Conservation (phyloP, 2,797 vertebrate species). For the Ispidina picta region DNA sequence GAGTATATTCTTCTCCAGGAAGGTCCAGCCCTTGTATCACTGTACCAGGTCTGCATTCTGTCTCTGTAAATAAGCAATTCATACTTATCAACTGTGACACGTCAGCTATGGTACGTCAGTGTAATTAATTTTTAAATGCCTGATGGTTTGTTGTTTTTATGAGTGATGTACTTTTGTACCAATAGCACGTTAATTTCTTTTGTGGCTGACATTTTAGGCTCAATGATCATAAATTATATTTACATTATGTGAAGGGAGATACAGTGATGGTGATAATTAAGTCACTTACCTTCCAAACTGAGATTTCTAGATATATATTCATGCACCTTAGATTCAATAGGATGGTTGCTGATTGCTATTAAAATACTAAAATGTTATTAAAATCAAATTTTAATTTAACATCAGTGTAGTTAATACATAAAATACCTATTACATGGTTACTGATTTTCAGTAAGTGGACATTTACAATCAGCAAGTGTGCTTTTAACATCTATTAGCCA, state of each 20-base stretch:
- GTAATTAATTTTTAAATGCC: slow-evolving; percentile 50
- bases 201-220: slow-evolving; percentile 37
- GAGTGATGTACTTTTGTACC: slow-evolving; percentile 39
- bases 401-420: slow-evolving; percentile 40
- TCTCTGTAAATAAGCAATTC: slow-evolving; percentile 33
- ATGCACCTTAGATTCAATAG: background rate
- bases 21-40: background rate
- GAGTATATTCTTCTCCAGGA: background rate
- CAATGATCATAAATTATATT: slow-evolving; percentile 50
- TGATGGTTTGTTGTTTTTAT: slow-evolving; percentile 57
- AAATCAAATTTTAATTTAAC: slow-evolving; percentile 47
- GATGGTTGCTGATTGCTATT: background rate
- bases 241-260: slow-evolving; percentile 10
- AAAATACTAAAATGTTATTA: slow-evolving; percentile 24
- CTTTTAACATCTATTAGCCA: slow-evolving; percentile 65
- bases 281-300: background rate
- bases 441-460: slow-evolving; percentile 56
- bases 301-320: background rate
- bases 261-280: slow-evolving; percentile 36
- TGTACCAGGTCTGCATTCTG: background rate
- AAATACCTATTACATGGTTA: slow-evolving; percentile 60
- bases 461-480: slow-evolving; percentile 62
- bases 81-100: slow-evolving; percentile 10
- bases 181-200: slow-evolving; percentile 23
- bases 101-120: background rate